A percentile compares a stretch with the other conserved stretches of the same genome.
These are phyloP conservation scores for Babyrousa celebensis DNA, from an alignment of 2,797 vertebrate species.

Conservation along the genomic window DNA sequence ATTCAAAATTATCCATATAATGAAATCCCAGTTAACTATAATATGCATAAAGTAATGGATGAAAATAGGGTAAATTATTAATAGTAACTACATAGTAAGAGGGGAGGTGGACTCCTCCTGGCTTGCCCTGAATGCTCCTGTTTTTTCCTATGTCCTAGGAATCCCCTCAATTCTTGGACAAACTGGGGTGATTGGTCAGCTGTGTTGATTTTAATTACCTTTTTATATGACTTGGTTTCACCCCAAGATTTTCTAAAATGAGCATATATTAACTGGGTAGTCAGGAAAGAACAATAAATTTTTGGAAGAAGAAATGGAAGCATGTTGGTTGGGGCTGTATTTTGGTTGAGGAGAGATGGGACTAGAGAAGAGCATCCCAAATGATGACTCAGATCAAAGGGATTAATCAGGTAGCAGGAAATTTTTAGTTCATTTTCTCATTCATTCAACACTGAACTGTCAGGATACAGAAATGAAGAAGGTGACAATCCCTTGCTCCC, in stretches of 20 bases:
- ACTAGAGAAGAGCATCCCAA: not conserved
- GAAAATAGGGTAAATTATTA: slow-evolving; percentile 55
- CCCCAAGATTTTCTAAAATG: not conserved
- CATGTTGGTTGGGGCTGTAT: not conserved
- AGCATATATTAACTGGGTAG: not conserved
- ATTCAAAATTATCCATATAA: slow-evolving; percentile 62
- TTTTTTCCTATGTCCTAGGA: not conserved
- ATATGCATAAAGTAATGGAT: slow-evolving; percentile 29
- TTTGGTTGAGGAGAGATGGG: not conserved
- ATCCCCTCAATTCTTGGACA: not conserved
- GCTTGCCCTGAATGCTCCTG: not conserved
- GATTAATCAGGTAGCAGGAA: not conserved
- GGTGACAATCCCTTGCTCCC: not conserved
- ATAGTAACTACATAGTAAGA: not conserved
- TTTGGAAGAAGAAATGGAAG: not conserved
- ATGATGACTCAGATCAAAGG: not conserved
- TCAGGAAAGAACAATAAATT: not conserved
- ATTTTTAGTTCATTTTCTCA: not conserved
- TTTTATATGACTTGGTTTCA: not conserved
- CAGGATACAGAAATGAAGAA: slow-evolving; percentile 8
- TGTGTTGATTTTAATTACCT: not conserved
- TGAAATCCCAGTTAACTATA: slow-evolving; percentile 15
- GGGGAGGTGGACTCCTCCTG: not conserved
- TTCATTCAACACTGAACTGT: not conserved
- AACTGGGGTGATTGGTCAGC: not conserved